Conservation (phyloP, 2,888 invertebrate genomes). For the Scelioninae gen. 1 region DNA sequence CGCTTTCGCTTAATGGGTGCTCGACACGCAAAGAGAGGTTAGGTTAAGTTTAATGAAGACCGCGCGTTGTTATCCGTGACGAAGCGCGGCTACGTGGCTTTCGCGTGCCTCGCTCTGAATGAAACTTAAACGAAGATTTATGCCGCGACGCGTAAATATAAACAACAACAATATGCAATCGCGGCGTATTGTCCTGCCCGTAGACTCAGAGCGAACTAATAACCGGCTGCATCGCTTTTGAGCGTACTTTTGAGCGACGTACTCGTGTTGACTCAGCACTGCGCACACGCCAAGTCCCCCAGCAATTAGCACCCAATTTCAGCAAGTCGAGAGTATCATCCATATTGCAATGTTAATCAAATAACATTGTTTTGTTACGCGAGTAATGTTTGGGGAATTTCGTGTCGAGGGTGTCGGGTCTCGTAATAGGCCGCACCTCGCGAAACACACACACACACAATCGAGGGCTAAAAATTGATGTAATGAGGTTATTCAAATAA, state of each 20-base stretch:
- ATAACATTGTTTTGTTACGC: conserved; percentile 58
- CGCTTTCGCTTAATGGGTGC: too few relatives aligned
- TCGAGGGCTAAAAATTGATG: conserved; percentile 34
- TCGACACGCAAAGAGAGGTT: too few relatives aligned
- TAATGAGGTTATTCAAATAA: conserved; percentile 60
- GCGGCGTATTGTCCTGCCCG: too few relatives aligned
- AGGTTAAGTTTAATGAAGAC: too few relatives aligned
- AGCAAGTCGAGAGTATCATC: conserved; percentile 46
- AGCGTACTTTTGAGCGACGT: conserved; percentile 35
- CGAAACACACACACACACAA: neutral
- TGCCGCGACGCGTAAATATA: too few relatives aligned
- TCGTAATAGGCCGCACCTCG: conserved; percentile 15
- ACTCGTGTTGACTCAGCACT: conserved; percentile 13
- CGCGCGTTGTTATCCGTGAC: too few relatives aligned
- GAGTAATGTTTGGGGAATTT: conserved; percentile 45
- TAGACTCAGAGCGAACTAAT: too few relatives aligned
- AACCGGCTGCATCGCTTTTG: conserved; percentile 31
- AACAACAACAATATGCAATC: too few relatives aligned
- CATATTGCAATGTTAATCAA: conserved; percentile 63
- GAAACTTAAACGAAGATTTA: too few relatives aligned
- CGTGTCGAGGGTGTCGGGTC: conserved; percentile 12
- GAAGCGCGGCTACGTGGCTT: too few relatives aligned
- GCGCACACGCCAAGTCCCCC: conserved; percentile 5
- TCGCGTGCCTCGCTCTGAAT: too few relatives aligned
- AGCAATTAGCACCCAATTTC: conserved; percentile 53